Percentiles rank a stretch among this genome's conserved stretches.
These are phyloP conservation scores for Pangasius krempfi DNA, from an alignment of 2,797 vertebrate genomes.

Conservation along the genomic window DNA sequence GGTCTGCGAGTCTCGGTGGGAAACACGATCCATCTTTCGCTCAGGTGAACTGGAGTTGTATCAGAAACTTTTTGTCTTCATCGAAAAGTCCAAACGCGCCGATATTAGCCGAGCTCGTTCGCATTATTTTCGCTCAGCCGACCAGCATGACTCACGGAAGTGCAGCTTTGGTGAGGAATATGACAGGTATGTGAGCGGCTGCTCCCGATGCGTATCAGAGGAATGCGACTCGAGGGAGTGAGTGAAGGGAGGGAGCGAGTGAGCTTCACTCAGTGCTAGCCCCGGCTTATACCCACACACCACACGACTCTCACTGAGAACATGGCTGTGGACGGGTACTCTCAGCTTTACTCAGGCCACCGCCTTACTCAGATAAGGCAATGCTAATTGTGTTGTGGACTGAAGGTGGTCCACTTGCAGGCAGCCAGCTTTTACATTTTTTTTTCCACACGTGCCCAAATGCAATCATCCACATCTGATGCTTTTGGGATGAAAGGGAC, in stretches of 20 bases:
- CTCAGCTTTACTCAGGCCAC: not conserved
- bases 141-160: constrained; percentile 48
- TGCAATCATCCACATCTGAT: not conserved
- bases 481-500: not conserved
- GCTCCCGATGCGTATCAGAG: constrained; percentile 37
- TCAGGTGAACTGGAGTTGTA: constrained; percentile 10
- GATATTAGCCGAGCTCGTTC: constrained; percentile 6
- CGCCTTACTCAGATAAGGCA: constrained; percentile 15
- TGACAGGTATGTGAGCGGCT: constrained; percentile 16
- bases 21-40: constrained; percentile 50
- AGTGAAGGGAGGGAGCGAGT: not conserved
- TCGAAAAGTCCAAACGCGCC: not conserved
- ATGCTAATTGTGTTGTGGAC: not conserved
- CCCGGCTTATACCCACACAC: not conserved
- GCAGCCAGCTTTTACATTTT: not conserved
- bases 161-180: constrained; percentile 21
- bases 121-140: constrained; percentile 15
- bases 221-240: constrained; percentile 61
- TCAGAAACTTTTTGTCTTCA: constrained; percentile 6
- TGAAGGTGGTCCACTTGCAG: not conserved
- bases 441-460: not conserved
- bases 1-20: constrained; percentile 17
- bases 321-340: not conserved
- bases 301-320: not conserved
- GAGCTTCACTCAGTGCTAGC: not conserved